Base-by-base conservation (phyloP, 2,797 vertebrate species). In the Cirrhinus mrigala region DNA sequence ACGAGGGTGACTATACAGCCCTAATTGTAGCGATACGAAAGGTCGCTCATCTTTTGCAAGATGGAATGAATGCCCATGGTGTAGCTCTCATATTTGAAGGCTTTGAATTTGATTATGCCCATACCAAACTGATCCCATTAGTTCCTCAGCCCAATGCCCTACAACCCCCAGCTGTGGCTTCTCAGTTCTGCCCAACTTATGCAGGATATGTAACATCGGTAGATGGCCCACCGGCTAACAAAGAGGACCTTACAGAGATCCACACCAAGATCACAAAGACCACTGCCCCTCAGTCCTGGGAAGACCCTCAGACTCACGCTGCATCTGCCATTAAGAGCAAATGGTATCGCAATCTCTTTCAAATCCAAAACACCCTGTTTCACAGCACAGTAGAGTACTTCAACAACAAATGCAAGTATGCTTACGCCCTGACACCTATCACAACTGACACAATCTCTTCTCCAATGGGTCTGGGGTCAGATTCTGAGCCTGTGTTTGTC, bases 381-480 rank as follows among this genome's bases (percentile, higher is more conserved):
- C 96, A 96, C 91, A 93, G 92, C 87, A 95, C 96, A 29, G 95
- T 96, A 60, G 94, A 96, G 83, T 96, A 94, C 91, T 96, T 96
- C 79, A 91, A 94, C 90, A 92, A 68, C 81, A 90, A 33, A 58
- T 93, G 95, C 78, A 93, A 92, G 46, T 96, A 91, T 84, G 91
- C 94, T 2, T 96, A 96, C 1, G 95, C 95, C 78, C 85, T 96
- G 79, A 96, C 96, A 0, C 96, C 96, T 80, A 91, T 96, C 83
- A 96, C 96, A 22, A 96, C 96, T 37, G 95, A 96, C 88, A 95
- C 95, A 69, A 96, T 96, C 86, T 96, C 96, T 20, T 96, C 96
- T 8, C 96, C 96, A 80, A 95, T 96, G 94, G 96, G 96, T 50
- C 87, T 96, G 29, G 96, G 96, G 48, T 96, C 96, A 11, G 96